These are phyloP conservation scores for Drosophila nigricruria DNA, from an alignment of 2,888 invertebrate species.

Conservation along the genomic window DNA sequence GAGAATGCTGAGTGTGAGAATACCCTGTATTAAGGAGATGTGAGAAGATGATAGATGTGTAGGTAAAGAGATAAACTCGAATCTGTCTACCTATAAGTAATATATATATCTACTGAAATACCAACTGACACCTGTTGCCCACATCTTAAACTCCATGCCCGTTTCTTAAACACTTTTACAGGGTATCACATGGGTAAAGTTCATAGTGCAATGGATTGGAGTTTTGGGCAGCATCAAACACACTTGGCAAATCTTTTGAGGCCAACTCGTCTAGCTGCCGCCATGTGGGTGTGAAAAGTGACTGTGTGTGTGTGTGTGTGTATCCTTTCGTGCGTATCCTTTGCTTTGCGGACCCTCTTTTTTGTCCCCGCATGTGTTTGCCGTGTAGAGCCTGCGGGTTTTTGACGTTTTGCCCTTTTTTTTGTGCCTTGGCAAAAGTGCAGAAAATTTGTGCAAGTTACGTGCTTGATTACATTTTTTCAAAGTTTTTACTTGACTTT, in stretches of 20 bases:
- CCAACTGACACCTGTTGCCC: neutral
- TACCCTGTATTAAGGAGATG: neutral
- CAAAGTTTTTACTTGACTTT: slow-evolving; percentile 53
- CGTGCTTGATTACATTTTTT: slow-evolving; percentile 79
- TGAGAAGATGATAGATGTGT: neutral
- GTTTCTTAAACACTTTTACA: neutral
- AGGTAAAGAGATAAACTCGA: neutral
- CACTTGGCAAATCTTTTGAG: slow-evolving; percentile 68
- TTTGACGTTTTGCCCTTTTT: slow-evolving; percentile 47
- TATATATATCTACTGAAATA: neutral
- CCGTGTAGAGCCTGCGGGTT: slow-evolving; percentile 56
- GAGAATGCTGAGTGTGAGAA: neutral
- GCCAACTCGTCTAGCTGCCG: slow-evolving; percentile 47
- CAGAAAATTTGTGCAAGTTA: slow-evolving; percentile 79
- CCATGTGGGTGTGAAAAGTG: slow-evolving; percentile 11
- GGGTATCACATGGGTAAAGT: slow-evolving; percentile 42
- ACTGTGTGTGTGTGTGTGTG: slow-evolving; percentile 8
- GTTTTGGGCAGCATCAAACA: slow-evolving; percentile 56
- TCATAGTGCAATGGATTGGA: slow-evolving; percentile 68
- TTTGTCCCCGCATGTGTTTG: slow-evolving; percentile 28
- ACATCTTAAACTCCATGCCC: neutral
- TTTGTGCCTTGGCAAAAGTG: slow-evolving; percentile 69
- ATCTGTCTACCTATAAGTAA: neutral
- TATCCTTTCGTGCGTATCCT: slow-evolving; percentile 48
- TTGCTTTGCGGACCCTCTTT: slow-evolving; percentile 23